A percentile compares a stretch with the other conserved stretches of the same genome.
These are phyloP conservation scores for Latrodectus elegans DNA, from an alignment of 2,888 invertebrate species.

Conservation along the genomic window DNA sequence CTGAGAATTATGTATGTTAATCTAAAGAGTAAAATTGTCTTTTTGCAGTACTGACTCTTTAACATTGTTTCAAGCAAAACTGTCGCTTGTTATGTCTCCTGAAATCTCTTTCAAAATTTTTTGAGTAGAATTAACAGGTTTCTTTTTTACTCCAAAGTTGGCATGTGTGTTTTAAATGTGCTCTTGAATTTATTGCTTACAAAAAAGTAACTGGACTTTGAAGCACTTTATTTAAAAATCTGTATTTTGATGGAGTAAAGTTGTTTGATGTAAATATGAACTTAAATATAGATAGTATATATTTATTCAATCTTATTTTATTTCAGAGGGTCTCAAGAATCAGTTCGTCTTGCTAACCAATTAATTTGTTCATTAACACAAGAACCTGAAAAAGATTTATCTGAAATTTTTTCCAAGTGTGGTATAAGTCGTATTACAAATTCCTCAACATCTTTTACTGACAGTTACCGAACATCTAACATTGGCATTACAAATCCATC, in stretches of 20 bases:
- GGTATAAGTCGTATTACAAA: conserved; percentile 75
- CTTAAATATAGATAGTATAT: neutral
- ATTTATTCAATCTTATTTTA: neutral
- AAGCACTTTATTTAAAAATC: neutral
- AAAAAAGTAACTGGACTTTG: too few species aligned
- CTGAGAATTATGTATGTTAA: too few species aligned
- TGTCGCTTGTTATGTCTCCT: too few species aligned
- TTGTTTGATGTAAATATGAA: neutral
- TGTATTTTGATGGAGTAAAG: neutral
- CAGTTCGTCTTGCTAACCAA: conserved; percentile 92
- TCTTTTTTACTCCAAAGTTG: too few species aligned
- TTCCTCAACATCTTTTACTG: conserved; percentile 25
- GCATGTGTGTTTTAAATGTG: too few species aligned
- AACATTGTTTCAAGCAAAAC: too few species aligned
- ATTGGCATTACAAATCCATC: conserved; percentile 40
- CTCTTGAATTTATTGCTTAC: too few species aligned
- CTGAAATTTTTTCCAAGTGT: conserved; percentile 85
- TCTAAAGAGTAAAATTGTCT: too few species aligned
- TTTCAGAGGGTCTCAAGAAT: conserved; percentile 88
- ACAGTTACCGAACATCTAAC: conserved; percentile 36
- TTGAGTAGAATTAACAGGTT: too few species aligned
- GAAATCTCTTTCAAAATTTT: too few species aligned
- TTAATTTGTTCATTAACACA: conserved; percentile 93
- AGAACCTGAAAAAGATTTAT: conserved; percentile 94
- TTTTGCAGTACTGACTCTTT: too few species aligned